These are phyloP conservation scores for Harmothoe impar DNA, from an alignment of 2,888 invertebrate species.

Conservation along the genomic window DNA sequence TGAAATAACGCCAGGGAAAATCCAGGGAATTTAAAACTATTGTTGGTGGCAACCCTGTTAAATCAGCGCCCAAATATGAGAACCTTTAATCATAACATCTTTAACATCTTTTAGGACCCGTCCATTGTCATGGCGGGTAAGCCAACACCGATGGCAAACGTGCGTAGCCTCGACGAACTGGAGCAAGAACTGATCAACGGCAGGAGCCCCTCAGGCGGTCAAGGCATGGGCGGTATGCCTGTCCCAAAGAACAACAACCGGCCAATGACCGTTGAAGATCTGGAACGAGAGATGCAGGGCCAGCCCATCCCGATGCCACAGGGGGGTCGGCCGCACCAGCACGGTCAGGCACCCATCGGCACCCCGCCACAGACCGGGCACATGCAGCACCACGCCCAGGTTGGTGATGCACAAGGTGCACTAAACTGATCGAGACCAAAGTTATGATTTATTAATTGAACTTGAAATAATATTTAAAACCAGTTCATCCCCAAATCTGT, in stretches of 20 bases:
- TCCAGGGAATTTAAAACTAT: too few relatives aligned
- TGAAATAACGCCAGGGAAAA: too few relatives aligned
- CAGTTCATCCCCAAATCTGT: too few relatives aligned
- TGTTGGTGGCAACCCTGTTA: too few relatives aligned
- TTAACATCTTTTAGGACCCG: conserved; percentile 58
- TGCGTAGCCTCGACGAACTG: conserved; percentile 52
- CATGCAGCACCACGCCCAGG: conserved; percentile 36
- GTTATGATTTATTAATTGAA: neutral
- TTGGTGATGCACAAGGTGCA: too few relatives aligned
- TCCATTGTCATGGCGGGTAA: conserved; percentile 61
- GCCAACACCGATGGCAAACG: conserved; percentile 13
- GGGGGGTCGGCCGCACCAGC: neutral
- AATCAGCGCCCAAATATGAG: too few relatives aligned
- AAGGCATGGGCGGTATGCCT: neutral
- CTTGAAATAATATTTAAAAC: neutral
- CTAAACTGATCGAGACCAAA: too few relatives aligned
- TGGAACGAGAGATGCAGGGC: conserved; percentile 64
- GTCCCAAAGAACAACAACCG: conserved; percentile 33
- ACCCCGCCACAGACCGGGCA: conserved; percentile 37
- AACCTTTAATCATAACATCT: too few relatives aligned
- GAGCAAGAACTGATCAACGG: conserved; percentile 58
- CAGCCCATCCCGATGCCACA: neutral
- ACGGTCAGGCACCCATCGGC: conserved; percentile 43
- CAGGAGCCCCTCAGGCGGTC: neutral
- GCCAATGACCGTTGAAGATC: conserved; percentile 60